phyloP scores from a whole-genome alignment of 2,888 invertebrate genomes.

The Dusona sp. region DNA sequence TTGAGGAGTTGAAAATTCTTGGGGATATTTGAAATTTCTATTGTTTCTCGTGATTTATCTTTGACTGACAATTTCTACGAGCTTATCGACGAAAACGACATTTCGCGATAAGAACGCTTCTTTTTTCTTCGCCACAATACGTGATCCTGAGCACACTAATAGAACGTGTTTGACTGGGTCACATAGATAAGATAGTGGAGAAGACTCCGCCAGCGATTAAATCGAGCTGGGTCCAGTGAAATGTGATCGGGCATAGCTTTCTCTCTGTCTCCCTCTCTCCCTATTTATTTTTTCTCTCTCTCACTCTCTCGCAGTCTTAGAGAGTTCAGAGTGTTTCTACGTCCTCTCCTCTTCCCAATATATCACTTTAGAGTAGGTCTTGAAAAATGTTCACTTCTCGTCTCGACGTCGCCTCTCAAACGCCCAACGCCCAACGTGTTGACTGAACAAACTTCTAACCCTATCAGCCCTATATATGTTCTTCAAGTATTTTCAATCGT shows the following conservation, averaged over 20 bases:
- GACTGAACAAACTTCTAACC: constrained; percentile 48
- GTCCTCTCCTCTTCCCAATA: constrained; percentile 6
- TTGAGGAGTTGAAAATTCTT: neutral
- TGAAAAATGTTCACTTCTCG: constrained; percentile 48
- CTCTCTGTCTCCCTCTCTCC: neutral
- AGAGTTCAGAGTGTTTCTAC: constrained; percentile 14
- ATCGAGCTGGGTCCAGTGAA: constrained; percentile 18
- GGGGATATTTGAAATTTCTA: neutral
- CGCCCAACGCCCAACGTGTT: constrained; percentile 29
- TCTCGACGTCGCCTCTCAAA: neutral
- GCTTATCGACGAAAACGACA: constrained; percentile 22
- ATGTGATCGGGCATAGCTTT: constrained; percentile 27
- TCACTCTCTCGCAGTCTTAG: neutral
- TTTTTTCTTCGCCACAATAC: constrained; percentile 10
- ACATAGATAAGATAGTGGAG: constrained; percentile 35
- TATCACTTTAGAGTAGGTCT: constrained; percentile 38
- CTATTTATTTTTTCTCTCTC: too few relatives aligned
- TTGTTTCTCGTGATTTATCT: constrained; percentile 3
- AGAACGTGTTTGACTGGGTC: constrained; percentile 27
- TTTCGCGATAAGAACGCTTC: neutral
- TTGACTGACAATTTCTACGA: constrained; percentile 3
- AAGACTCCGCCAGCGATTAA: constrained; percentile 10
- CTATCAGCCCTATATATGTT: neutral
- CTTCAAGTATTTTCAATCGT: neutral
- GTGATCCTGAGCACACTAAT: constrained; percentile 14